Percentiles rank a stretch among this genome's conserved stretches.
Conservation (phyloP, 1,140 invertebrate species). For the Drepana arcuata region DNA sequence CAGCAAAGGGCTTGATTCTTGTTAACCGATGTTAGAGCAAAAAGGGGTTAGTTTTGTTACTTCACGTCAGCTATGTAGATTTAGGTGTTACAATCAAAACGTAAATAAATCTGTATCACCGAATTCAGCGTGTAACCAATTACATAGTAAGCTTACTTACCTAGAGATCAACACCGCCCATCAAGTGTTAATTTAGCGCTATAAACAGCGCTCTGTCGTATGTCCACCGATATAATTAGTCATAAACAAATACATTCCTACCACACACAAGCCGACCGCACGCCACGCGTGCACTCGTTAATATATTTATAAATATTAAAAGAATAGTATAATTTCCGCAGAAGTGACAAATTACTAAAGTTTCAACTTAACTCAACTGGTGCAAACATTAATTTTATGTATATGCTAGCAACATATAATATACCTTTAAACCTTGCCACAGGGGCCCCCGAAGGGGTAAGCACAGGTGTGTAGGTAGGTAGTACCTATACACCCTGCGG, state of each 20-base stretch:
- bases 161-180: conserved; percentile 6
- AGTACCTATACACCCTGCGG: too few relatives aligned
- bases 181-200: conserved; percentile 28
- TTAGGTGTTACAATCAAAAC: too few relatives aligned
- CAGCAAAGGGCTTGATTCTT: not conserved
- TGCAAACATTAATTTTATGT: too few relatives aligned
- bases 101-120: not conserved
- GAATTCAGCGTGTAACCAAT: not conserved
- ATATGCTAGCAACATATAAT: too few relatives aligned
- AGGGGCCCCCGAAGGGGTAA: too few relatives aligned
- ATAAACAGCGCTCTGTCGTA: conserved; percentile 20
- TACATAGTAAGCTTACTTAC: not conserved
- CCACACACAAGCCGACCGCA: not conserved
- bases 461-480: too few relatives aligned
- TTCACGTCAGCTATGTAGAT: too few relatives aligned
- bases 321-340: too few relatives aligned
- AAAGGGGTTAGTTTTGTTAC: not conserved
- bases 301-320: not conserved
- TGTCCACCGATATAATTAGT: conserved; percentile 24
- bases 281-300: not conserved
- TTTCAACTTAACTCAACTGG: too few relatives aligned
- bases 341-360: too few relatives aligned
- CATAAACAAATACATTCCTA: conserved; percentile 18
- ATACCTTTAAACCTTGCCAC: too few relatives aligned
- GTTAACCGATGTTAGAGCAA: not conserved